phyloP scores from a whole-genome alignment of 1,140 invertebrate genomes.

The Diploscapter pachys region DNA sequence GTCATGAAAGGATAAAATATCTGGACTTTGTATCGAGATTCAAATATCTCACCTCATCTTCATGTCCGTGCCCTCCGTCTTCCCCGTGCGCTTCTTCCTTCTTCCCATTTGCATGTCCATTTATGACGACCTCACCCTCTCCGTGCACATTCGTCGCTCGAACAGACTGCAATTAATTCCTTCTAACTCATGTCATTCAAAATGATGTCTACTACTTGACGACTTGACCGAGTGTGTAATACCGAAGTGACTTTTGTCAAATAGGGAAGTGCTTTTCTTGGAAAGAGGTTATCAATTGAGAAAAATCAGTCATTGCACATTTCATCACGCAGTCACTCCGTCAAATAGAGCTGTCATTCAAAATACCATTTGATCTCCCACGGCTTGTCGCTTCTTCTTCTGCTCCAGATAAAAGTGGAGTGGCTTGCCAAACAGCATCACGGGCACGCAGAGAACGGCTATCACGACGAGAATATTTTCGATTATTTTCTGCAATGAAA shows the following conservation, averaged over 20 bases:
- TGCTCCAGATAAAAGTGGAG: constrained; percentile 56
- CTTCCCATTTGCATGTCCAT: constrained; percentile 38
- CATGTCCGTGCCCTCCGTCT: constrained; percentile 24
- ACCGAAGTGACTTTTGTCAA: background rate
- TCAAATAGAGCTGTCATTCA: background rate
- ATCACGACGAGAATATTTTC: constrained; percentile 74
- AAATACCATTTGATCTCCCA: constrained; percentile 54
- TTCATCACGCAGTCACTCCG: background rate
- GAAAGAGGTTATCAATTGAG: background rate
- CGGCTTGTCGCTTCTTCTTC: constrained; percentile 50
- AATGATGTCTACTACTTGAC: background rate
- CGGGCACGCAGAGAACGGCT: constrained; percentile 79
- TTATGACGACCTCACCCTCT: constrained; percentile 54
- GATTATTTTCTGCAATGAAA: constrained; percentile 59
- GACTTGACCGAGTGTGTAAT: background rate
- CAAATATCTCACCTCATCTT: background rate
- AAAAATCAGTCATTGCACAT: background rate
- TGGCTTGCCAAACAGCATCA: constrained; percentile 88
- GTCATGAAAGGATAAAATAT: background rate
- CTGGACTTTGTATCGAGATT: background rate
- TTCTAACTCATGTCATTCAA: background rate
- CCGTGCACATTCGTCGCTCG: constrained; percentile 56
- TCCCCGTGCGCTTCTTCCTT: constrained; percentile 7
- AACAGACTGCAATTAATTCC: constrained; percentile 43
- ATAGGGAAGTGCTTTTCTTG: background rate